phyloP scores from a whole-genome alignment of 2,888 invertebrate species.

The Acronicta alni region DNA sequence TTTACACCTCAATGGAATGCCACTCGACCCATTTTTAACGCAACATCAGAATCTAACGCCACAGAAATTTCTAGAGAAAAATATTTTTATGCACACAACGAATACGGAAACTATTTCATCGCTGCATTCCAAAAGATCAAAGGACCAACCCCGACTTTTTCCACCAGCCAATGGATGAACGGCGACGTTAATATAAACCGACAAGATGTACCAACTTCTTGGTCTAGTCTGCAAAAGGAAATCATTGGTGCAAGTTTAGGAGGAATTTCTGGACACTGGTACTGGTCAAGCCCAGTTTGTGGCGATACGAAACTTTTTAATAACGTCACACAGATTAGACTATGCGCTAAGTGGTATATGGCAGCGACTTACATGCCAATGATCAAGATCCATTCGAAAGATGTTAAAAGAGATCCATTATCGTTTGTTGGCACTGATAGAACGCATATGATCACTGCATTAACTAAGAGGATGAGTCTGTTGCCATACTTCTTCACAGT shows the following conservation, averaged over 20 bases:
- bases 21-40: slow-evolving; percentile 2
- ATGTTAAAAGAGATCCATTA: slow-evolving; percentile 78
- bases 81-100: slow-evolving; percentile 86
- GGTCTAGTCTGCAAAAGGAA: slow-evolving; percentile 88
- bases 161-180: slow-evolving; percentile 77
- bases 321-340: slow-evolving; percentile 70
- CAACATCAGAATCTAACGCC: slow-evolving; percentile 60
- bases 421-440: slow-evolving; percentile 81
- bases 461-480: slow-evolving; percentile 84
- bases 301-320: slow-evolving; percentile 86
- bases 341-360: slow-evolving; percentile 92
- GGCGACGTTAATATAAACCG: slow-evolving; percentile 73
- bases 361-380: slow-evolving; percentile 91
- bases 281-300: slow-evolving; percentile 89
- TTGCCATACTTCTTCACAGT: slow-evolving; percentile 90
- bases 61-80: slow-evolving; percentile 61
- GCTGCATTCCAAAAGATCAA: slow-evolving; percentile 67
- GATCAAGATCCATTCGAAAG: slow-evolving; percentile 85
- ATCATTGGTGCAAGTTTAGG: slow-evolving; percentile 85
- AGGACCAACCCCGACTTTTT: slow-evolving; percentile 61
- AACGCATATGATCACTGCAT: slow-evolving; percentile 77
- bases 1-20: slow-evolving; percentile 87
- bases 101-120: slow-evolving; percentile 87
- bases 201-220: slow-evolving; percentile 88
- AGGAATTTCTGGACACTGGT: slow-evolving; percentile 84